Base-by-base conservation (phyloP, 2,113 vertebrate species). In the Carettochelys insculpta region DNA sequence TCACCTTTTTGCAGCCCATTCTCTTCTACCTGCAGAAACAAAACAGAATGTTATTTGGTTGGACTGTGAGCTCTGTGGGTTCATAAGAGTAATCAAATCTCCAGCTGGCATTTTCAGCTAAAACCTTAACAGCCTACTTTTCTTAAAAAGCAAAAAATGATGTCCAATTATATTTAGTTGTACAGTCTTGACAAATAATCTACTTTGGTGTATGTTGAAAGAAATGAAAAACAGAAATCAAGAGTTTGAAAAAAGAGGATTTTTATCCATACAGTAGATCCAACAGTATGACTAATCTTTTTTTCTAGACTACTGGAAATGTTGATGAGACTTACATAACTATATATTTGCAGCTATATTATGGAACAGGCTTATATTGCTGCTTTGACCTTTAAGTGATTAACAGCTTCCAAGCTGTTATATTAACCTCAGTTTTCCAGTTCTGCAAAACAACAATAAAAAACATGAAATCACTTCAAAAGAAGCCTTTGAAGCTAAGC, bases 361-460 rank as follows among this genome's bases (percentile, higher is more conserved):
- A 53, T 85, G 47, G 68, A 24, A 65, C 80, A 83, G 53, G 58
- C 93, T 93, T 88, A 94, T 76, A 92, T 92, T 41, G 83, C 89
- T 92, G 94, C 89, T 94, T 94, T 91, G 87, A 88, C 61, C 94
- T 73, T 13, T 1, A 86, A 38, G 65, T 87, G 90, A 92, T 85
- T 22, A 48, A 12, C 83, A 86, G 78, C 87, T 94, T 54, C 87
- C 93, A 91, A 94, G 94, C 87, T 94, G 92, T 91, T 89, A 82
- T 84, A 61, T 93, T 92, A 93, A 81, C 78, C 61, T 86, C 11
- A 73, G 79, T 65, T 48, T 20, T 71, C 31, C 41, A 83, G 78
- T 56, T 89, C 79, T 56, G 20, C 45, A 34, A 86, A 65, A 41
- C 58, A 53, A 68, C 38, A 10, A 22, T 10, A 38, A 68, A 20